Conservation (phyloP, 2,113 vertebrate species). For the Puma concolor region DNA sequence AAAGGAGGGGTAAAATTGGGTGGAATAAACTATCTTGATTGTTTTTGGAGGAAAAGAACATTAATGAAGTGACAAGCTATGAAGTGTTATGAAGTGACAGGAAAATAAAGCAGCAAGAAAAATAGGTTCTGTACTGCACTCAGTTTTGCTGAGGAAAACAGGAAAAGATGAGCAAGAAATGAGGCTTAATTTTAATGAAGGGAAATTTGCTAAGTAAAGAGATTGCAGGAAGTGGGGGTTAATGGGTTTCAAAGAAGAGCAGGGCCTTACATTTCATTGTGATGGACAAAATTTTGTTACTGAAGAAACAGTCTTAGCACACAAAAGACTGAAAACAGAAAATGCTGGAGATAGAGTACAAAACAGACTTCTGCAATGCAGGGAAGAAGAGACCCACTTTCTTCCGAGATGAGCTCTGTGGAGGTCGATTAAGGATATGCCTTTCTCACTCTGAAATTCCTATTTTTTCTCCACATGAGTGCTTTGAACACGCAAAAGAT, state of each 20-base stretch:
- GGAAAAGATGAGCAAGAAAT: conserved; percentile 84
- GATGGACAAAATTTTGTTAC: conserved; percentile 72
- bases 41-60: conserved; percentile 51
- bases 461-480: not conserved
- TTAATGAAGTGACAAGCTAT: conserved; percentile 42
- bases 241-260: conserved; percentile 73
- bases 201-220: conserved; percentile 85
- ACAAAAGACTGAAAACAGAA: conserved; percentile 29
- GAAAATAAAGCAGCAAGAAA: conserved; percentile 63
- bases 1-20: conserved; percentile 29
- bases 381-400: not conserved
- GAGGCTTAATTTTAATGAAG: conserved; percentile 88
- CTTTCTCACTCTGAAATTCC: not conserved
- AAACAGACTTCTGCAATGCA: not conserved
- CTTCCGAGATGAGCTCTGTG: not conserved
- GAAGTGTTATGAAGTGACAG: conserved; percentile 64
- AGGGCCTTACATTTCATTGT: conserved; percentile 76
- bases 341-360: not conserved
- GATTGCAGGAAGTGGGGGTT: conserved; percentile 82
- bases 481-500: not conserved
- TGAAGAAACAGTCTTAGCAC: not conserved
- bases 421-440: conserved; percentile 2
- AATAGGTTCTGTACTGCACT: conserved; percentile 75
- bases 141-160: conserved; percentile 82
- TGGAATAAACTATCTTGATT: conserved; percentile 39